Evolutionary conservation across 2,797 vertebrate genomes (phyloP), one percentile per base, ranked within the genome.

Genomic region (Mus spretus): DNA sequence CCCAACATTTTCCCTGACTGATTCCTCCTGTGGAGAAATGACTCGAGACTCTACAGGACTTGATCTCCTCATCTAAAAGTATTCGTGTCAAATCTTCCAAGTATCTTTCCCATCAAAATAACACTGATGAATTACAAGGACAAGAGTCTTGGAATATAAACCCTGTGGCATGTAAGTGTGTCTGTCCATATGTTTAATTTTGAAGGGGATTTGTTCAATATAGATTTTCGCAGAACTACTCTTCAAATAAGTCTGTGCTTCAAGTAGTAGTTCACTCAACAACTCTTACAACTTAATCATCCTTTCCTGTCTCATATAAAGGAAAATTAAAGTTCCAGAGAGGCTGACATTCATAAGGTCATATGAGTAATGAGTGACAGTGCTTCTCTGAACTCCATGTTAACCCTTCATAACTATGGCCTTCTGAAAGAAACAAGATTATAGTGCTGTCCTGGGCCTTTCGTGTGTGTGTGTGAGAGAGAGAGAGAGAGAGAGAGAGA

Each of bases 311-410:
- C 65, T 93, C 67, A 37, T 65, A 2, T 28, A 77, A 82, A 31
- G 24, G n/a, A 78, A 96, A 77, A 85, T 88, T 72, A 28, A 92
- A 78, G 28, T 90, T 88, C 50, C 65, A 81, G 63, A 94, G 34
- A 92, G 26, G 74, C 0, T 81, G 80, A 31, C 37, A 87, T 87
- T 0, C 74, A 26, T 6, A 85, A 53, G 34, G 74, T 20, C 31
- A 15, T n/a, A 34, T 55, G 34, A 80, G 75, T 80, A 47, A 85
- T 67, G 44, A 74, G 28, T 79, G 55, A 47, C 8, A 10, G 8
- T 87, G 10, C 77, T 78, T 90, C 47, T 31, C 80, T 65, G 24
- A 77, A 44, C 65, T 14, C 4, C 40, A 20, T 11, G 28, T 88
- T 83, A 70, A 91, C 57, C 17, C 44, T 94, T 85, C 8, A 24